Base-by-base conservation (phyloP, 1,140 invertebrate genomes). In the Ceratina japonica region DNA sequence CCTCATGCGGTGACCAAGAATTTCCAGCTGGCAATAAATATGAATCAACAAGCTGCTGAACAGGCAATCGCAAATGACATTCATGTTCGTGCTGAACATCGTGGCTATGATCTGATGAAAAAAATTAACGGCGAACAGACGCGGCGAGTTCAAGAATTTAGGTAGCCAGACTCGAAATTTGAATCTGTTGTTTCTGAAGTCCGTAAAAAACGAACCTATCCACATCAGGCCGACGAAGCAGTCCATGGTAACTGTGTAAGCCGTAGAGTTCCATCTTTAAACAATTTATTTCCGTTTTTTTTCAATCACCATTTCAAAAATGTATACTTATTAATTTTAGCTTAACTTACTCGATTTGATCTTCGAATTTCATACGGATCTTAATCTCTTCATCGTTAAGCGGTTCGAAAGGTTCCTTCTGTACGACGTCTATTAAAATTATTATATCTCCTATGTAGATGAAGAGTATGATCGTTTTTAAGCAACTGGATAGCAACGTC, bases 41-140 rank as follows among this genome's bases (percentile, higher is more conserved):
- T 85, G 83, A 5, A 86, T 20, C 44, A 88, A 65, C 5, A 84
- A 18, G 16, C 86, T 84, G 58, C 31, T 79, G 1, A 89, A 22
- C 2, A 86, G 8, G 8, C 52, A 70, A 15, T 89, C 88, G 27
- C 54, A 83, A 13, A 75, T 79, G 0, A 83, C 20, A 15, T 81
- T 71, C 2, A 86, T n/a, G 0, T 64, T 4, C 0, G 80, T 78
- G 27, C 37, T 44, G 5, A 59, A 64, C 0, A 58, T 27, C 0
- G 49, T 51, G 13, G 72, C 61, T 5, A 82, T 15, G 0, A 75
- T 24, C 31, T 89, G 88, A n/a, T 85, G 75, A 12, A 58, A 3
- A 7, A 82, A 88, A 0, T 75, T 68, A 0, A 86, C 2, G 71
- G 51, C 71, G 87, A 18, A 80, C 61, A 2, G 20, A 10, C 10